Evolutionary conservation across 2,888 invertebrate species (phyloP).

Genomic region (Ametastegia equiseti): DNA sequence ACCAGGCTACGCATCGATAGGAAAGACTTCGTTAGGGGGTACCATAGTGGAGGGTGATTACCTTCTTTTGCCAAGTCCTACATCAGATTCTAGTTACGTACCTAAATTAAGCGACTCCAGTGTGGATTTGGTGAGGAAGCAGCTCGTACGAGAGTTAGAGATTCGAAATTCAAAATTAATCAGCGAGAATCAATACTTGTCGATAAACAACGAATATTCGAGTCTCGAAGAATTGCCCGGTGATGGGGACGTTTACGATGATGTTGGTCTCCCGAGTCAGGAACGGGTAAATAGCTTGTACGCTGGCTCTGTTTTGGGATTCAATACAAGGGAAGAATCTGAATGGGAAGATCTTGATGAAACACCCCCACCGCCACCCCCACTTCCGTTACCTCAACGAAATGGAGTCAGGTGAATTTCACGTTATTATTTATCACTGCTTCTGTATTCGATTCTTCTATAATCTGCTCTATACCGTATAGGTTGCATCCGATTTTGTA

Average conservation of each 20-base stretch:
- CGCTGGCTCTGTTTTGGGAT: constrained; percentile 61
- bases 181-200: constrained; percentile 55
- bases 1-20: constrained; percentile 35
- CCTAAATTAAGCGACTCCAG: neutral
- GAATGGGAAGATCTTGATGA: constrained; percentile 73
- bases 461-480: too few relatives aligned
- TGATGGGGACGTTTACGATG: constrained; percentile 65
- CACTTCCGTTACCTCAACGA: constrained; percentile 50
- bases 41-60: neutral
- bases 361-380: constrained; percentile 45
- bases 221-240: constrained; percentile 60
- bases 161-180: neutral
- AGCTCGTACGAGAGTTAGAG: neutral
- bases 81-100: neutral
- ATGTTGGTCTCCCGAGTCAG: constrained; percentile 60
- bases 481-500: too few relatives aligned
- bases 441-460: neutral
- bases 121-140: neutral
- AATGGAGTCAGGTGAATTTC: constrained; percentile 45
- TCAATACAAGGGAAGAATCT: constrained; percentile 66
- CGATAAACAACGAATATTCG: constrained; percentile 62
- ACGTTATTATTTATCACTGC: neutral
- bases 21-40: neutral
- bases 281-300: constrained; percentile 72
- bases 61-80: neutral